A percentile compares a stretch with the other conserved stretches of the same genome.
phyloP scores from a whole-genome alignment of 2,888 invertebrate species.

The Podabrus alpinus region DNA sequence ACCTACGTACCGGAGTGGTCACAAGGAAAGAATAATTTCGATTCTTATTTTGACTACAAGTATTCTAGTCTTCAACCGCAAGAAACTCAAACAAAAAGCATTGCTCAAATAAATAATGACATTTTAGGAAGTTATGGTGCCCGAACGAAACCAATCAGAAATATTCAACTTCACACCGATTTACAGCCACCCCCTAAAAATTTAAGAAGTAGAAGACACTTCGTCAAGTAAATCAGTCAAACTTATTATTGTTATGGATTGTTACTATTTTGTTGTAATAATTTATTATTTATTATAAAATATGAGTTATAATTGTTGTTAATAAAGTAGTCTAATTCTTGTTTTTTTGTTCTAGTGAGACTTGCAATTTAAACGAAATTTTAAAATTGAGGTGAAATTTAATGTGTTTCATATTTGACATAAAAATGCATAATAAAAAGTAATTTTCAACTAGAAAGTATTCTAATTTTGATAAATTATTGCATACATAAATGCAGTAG shows the following conservation, averaged over 20 bases:
- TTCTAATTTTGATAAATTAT: not conserved
- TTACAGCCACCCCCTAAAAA: constrained; percentile 15
- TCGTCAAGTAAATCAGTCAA: not conserved
- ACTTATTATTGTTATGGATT: not conserved
- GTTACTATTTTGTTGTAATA: constrained; percentile 4
- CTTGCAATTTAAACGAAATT: not conserved
- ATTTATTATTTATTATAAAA: not conserved
- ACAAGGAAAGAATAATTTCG: not conserved
- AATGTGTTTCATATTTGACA: not conserved
- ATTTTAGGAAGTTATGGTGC: not conserved
- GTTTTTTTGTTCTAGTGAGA: not conserved
- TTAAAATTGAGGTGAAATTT: not conserved
- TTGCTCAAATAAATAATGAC: not conserved
- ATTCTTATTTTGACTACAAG: not conserved
- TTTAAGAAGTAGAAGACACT: constrained; percentile 10
- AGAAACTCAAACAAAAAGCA: not conserved
- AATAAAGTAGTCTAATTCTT: not conserved
- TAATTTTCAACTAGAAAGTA: not conserved
- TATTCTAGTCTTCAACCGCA: not conserved
- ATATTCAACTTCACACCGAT: constrained; percentile 4
- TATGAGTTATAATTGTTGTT: not conserved
- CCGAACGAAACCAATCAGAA: constrained; percentile 1
- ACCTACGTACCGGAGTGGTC: not conserved
- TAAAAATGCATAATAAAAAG: not conserved
- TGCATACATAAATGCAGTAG: not conserved